phyloP scores from a whole-genome alignment of 2,888 invertebrate genomes.

The Liodrosophila aerea region DNA sequence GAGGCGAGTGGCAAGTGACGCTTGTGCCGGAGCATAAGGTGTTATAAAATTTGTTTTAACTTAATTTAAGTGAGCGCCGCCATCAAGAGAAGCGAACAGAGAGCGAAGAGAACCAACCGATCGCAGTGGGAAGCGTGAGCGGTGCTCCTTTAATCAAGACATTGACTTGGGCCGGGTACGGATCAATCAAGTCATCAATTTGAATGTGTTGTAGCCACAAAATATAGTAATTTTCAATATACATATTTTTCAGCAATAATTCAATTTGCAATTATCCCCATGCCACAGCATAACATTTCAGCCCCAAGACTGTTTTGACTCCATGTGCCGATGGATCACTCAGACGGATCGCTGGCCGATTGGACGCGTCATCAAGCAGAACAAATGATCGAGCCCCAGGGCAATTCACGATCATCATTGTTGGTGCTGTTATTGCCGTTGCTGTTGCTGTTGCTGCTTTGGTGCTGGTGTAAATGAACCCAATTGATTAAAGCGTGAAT shows the following conservation, averaged over 20 bases:
- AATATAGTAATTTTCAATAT: slow-evolving; percentile 77
- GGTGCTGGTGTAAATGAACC: slow-evolving; percentile 75
- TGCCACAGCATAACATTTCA: slow-evolving; percentile 1
- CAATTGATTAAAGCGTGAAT: slow-evolving; percentile 79
- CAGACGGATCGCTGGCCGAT: slow-evolving; percentile 53
- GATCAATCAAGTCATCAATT: slow-evolving; percentile 78
- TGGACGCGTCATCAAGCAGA: slow-evolving; percentile 68
- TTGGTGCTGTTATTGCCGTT: slow-evolving; percentile 3
- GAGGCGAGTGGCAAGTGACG: slow-evolving; percentile 3
- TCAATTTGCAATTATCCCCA: slow-evolving; percentile 76
- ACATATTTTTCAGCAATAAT: slow-evolving; percentile 74
- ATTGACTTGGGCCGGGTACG: slow-evolving; percentile 37
- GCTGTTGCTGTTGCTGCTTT: slow-evolving; percentile 13
- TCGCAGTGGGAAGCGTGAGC: slow-evolving; percentile 49
- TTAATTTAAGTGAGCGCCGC: slow-evolving; percentile 78
- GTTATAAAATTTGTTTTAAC: slow-evolving; percentile 81
- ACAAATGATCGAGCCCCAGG: slow-evolving; percentile 67
- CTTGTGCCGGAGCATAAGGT: slow-evolving; percentile 68
- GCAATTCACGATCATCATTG: slow-evolving; percentile 50
- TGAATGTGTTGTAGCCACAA: slow-evolving; percentile 75
- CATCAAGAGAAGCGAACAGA: slow-evolving; percentile 5
- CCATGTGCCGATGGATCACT: slow-evolving; percentile 5
- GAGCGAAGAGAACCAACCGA: slow-evolving; percentile 3
- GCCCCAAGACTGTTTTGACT: slow-evolving; percentile 73
- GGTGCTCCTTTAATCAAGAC: slow-evolving; percentile 67